phyloP scores from a whole-genome alignment of 1,140 invertebrate species.

The Zaprionus inermis region DNA sequence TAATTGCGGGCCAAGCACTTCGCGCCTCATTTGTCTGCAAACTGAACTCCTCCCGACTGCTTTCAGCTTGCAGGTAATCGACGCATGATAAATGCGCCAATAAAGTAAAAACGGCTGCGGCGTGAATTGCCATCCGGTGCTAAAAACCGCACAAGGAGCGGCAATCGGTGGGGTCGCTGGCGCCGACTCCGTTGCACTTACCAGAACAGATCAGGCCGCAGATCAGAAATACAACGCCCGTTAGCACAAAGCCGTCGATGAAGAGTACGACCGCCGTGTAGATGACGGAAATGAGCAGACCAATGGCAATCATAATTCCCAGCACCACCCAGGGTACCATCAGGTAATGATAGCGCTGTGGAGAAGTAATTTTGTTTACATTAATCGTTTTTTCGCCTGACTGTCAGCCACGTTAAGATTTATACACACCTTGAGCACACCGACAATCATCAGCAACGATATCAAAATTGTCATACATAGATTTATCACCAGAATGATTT shows the following conservation, averaged over 20 bases:
- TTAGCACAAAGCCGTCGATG: slow-evolving; percentile 86
- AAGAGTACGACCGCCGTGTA: slow-evolving; percentile 90
- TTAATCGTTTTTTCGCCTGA: not conserved
- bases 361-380: slow-evolving; percentile 53
- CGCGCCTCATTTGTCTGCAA: slow-evolving; percentile 61
- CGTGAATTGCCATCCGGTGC: slow-evolving; percentile 65
- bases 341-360: slow-evolving; percentile 90
- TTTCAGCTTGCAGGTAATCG: slow-evolving; percentile 63
- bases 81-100: slow-evolving; percentile 72
- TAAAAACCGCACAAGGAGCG: slow-evolving; percentile 63
- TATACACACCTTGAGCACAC: slow-evolving; percentile 88
- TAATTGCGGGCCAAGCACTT: slow-evolving; percentile 61
- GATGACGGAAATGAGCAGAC: slow-evolving; percentile 89
- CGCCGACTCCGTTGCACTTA: slow-evolving; percentile 82
- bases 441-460: slow-evolving; percentile 90
- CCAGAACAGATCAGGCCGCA: slow-evolving; percentile 87
- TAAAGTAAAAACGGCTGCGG: slow-evolving; percentile 56
- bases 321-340: slow-evolving; percentile 93
- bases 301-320: slow-evolving; percentile 90
- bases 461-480: slow-evolving; percentile 92
- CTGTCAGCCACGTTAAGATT: not conserved
- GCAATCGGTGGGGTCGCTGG: not conserved
- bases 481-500: slow-evolving; percentile 91
- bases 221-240: slow-evolving; percentile 87
- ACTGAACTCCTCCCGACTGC: slow-evolving; percentile 16